phyloP scores from a whole-genome alignment of 2,113 vertebrate genomes.

The Picathartes gymnocephalus region DNA sequence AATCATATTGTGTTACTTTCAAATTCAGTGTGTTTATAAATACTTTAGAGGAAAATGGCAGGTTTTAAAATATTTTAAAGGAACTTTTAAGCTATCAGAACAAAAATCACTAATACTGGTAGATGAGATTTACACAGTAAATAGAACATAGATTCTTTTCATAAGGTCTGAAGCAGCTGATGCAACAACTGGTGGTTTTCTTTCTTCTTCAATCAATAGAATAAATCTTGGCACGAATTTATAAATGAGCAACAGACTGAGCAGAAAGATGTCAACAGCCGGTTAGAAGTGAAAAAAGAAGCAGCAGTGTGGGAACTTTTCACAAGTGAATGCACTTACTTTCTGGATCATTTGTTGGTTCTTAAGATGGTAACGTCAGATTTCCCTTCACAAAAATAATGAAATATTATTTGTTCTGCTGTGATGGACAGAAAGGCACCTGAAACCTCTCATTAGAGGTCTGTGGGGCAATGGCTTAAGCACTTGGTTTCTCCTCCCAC shows the following conservation, averaged over 20 bases:
- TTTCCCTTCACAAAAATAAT: background rate
- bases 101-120: background rate
- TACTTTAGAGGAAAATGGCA: background rate
- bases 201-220: slow-evolving; percentile 62
- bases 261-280: slow-evolving; percentile 41
- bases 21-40: background rate
- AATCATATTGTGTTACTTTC: background rate
- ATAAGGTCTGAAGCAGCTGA: background rate
- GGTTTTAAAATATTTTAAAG: background rate
- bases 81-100: background rate
- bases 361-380: slow-evolving; percentile 82
- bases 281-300: slow-evolving; percentile 72
- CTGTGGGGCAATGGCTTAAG: background rate
- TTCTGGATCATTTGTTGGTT: slow-evolving; percentile 91
- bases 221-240: slow-evolving; percentile 81
- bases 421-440: background rate
- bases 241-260: slow-evolving; percentile 68
- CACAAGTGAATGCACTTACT: slow-evolving; percentile 90
- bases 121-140: background rate
- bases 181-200: background rate
- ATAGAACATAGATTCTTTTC: background rate
- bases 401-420: background rate
- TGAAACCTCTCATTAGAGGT: background rate
- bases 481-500: background rate
- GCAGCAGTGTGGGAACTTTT: slow-evolving; percentile 89